Conservation (phyloP, 2,113 vertebrate genomes). For the Tenebrosternarchus preto region DNA sequence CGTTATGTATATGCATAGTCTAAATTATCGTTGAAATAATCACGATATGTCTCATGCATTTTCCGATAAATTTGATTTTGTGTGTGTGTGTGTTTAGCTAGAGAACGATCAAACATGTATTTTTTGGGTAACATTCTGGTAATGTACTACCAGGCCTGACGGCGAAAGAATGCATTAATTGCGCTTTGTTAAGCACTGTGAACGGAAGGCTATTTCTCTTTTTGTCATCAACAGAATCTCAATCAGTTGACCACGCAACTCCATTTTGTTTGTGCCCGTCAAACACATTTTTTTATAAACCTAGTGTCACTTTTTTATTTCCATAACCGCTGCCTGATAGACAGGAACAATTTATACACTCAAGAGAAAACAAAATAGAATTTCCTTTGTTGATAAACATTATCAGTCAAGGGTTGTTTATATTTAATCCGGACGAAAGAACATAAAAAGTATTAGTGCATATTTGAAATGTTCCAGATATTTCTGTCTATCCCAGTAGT, state of each 20-base stretch:
- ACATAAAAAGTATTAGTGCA: too few relatives aligned
- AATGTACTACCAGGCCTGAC: slow-evolving; percentile 62
- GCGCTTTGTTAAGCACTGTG: slow-evolving; percentile 69
- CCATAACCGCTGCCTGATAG: neutral
- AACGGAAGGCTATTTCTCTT: slow-evolving; percentile 61
- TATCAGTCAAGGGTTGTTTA: too few relatives aligned
- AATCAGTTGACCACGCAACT: neutral
- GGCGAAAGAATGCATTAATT: slow-evolving; percentile 72
- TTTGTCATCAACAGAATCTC: slow-evolving; percentile 8
- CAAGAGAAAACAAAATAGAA: too few relatives aligned
- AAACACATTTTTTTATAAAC: neutral
- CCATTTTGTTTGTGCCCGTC: slow-evolving; percentile 17
- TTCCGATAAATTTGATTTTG: slow-evolving; percentile 26
- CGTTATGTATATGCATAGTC: too few relatives aligned
- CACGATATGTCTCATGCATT: neutral
- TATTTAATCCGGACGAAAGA: too few relatives aligned
- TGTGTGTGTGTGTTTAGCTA: slow-evolving; percentile 30
- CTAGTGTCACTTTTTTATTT: neutral
- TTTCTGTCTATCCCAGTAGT: neutral
- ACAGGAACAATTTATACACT: neutral
- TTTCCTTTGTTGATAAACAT: too few relatives aligned
- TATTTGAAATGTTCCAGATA: slow-evolving; percentile 3
- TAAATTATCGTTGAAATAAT: too few relatives aligned
- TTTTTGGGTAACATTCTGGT: slow-evolving; percentile 45
- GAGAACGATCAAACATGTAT: slow-evolving; percentile 28